Percentiles rank a stretch among this genome's conserved stretches.
These are phyloP conservation scores for Toxostoma redivivum DNA, from an alignment of 2,113 vertebrate genomes.

Conservation along the genomic window DNA sequence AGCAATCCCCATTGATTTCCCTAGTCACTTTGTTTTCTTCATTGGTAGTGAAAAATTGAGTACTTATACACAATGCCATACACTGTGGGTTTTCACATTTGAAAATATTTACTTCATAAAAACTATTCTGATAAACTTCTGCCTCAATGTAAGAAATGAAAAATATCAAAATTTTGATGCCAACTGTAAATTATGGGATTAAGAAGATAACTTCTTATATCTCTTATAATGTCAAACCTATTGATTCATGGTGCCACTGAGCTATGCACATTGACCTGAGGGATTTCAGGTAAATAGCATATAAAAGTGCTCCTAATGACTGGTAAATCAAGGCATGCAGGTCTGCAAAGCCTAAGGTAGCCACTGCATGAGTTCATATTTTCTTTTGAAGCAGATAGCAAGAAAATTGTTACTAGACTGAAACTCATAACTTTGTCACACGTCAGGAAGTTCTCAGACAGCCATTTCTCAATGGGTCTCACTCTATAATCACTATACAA, in stretches of 20 bases:
- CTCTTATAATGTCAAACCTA: background rate
- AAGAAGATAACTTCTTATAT: background rate
- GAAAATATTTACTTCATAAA: background rate
- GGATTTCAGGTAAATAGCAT: background rate
- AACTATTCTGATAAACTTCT: background rate
- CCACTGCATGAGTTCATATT: background rate
- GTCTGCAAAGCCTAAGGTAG: background rate
- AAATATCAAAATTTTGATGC: background rate
- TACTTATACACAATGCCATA: background rate
- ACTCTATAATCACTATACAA: background rate
- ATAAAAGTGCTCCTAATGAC: background rate
- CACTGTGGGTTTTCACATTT: background rate
- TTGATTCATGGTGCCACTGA: background rate
- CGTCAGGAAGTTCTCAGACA: background rate
- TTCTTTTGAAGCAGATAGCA: background rate
- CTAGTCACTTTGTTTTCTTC: background rate
- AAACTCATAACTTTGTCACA: background rate
- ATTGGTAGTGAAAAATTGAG: background rate
- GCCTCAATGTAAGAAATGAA: background rate
- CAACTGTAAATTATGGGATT: background rate
- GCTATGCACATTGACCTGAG: background rate
- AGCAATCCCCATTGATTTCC: slow-evolving; percentile 24
- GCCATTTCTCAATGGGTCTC: background rate
- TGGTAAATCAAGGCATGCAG: background rate
- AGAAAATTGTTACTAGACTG: background rate